Evolutionary conservation across 1,140 invertebrate genomes (phyloP), one percentile per base, ranked within the genome.

Genomic region (Trachymyrmex cornetzi): DNA sequence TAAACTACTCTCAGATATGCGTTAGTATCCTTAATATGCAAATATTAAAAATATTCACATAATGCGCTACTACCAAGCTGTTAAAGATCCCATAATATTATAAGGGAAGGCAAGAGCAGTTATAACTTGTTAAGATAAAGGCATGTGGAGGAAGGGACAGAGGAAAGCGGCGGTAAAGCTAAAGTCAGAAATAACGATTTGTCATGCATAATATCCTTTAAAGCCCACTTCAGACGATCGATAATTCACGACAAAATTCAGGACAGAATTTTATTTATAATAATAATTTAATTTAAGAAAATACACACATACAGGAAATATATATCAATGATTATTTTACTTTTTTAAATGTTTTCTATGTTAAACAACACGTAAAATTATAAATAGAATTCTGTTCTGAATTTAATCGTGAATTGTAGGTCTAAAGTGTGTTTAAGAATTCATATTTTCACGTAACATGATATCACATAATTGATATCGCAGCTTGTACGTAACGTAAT

Each of bases 41-140:
- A 67, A 55, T 34, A 69, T 38, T 55, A 57, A 34, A 69, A 69
- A 48, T 77, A 61, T 80, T 80, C n/a, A 22, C 27, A 34, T 67
- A 67, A 80, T 80, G 27, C 7, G 63, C 30, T 55, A 6, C 16
- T 80, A 69, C 63, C n/a, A 16, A 30, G 30, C 30, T 22, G 16
- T 80, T 80, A 80, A 80, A 80, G 30, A 80, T 34, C 14, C 27
- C 27, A 38, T 69, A 69, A 80, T 55, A 53, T 69, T 57, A 55
- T 80, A 69, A 69, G 14, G n/a, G 44, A 69, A 22, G 14, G 44
- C 27, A 4, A 38, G 11, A 55, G 22, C 22, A 69, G 48, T 80
- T 69, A 80, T 55, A 48, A 69, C 30, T 44, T 80, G 61, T 80
- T 67, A 69, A 69, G 77, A 80, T 53, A 80, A 80, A 80, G 59